Evolutionary conservation across 1,140 invertebrate species (phyloP), one percentile per base, ranked within the genome.

Genomic region (Orussus abietinus): DNA sequence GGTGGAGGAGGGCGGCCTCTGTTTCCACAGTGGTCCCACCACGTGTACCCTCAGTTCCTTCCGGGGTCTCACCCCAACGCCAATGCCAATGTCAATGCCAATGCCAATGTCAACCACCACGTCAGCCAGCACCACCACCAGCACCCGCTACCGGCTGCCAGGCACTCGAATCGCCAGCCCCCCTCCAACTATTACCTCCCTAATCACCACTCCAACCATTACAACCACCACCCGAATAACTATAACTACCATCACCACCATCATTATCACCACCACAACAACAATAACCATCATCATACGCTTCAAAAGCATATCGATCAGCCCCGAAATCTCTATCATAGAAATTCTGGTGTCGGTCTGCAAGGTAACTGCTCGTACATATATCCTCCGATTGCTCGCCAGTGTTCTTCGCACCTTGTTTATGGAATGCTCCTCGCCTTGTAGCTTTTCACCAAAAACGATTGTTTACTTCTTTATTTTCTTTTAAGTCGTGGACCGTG

Each of bases 11-110:
- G 71, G 47, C 79, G 87, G 66, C 88, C 89, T 57, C 78, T 90
- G 64, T 92, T 91, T 71, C 88, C 88, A 55, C 88, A 91, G 76
- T 91, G 89, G 88, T 90, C 88, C 56, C 88, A 91, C 75, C 88
- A 91, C 76, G 88, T 91, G 59, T 90, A 90, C 73, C 88, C 88
- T 52, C 88, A 91, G 81, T 91, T 90, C 78, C 80, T 91, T 70
- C 87, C 88, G 53, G 86, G 86, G 69, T 84, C 84, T 71, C 86
- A 89, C 75, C 85, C 86, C 51, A 83, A 83, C 70, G 78, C 80
- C 53, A 75, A 69, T 62, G 63, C 67, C 57, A 69, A 37, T 38
- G 33, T 49, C 46, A 51, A 73, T 74, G 76, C 69, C 62, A 72
- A 75, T 69, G 66, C 69, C 62, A 72, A 75, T 69, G 66, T 68